Conservation (phyloP, 1,140 invertebrate species). For the Meteorus sp. region DNA sequence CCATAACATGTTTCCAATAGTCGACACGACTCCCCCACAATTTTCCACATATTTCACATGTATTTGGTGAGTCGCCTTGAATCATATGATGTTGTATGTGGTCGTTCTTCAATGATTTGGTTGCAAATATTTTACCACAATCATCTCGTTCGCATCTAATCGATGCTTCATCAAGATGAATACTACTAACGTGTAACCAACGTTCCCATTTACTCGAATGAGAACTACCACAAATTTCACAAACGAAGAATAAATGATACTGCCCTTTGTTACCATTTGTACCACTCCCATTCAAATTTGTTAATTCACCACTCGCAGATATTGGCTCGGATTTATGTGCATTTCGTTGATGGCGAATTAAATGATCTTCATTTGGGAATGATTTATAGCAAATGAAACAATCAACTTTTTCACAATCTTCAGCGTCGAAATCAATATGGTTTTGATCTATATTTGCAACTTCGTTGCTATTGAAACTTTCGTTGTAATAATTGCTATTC, state of each 20-base stretch:
- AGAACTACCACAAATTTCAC: slow-evolving; percentile 60
- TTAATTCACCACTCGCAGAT: slow-evolving; percentile 31
- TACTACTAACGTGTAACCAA: slow-evolving; percentile 59
- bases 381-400: slow-evolving; percentile 59
- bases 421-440: slow-evolving; percentile 45
- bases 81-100: slow-evolving; percentile 57
- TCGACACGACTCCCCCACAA: slow-evolving; percentile 62
- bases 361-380: slow-evolving; percentile 58
- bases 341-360: slow-evolving; percentile 59
- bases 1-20: slow-evolving; percentile 64
- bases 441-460: too few species aligned
- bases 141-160: slow-evolving; percentile 54
- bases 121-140: slow-evolving; percentile 61
- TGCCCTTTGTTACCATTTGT: slow-evolving; percentile 50
- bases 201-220: slow-evolving; percentile 61
- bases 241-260: slow-evolving; percentile 59
- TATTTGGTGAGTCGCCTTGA: slow-evolving; percentile 57
- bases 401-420: slow-evolving; percentile 51
- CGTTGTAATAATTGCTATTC: slow-evolving; percentile 56
- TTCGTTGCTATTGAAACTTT: slow-evolving; percentile 46
- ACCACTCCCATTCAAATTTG: slow-evolving; percentile 32
- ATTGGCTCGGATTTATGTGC: slow-evolving; percentile 51
- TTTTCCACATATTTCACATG: slow-evolving; percentile 61
- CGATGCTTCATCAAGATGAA: slow-evolving; percentile 51
- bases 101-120: slow-evolving; percentile 55